phyloP scores from a whole-genome alignment of 2,888 invertebrate species.

The Tuta absoluta region DNA sequence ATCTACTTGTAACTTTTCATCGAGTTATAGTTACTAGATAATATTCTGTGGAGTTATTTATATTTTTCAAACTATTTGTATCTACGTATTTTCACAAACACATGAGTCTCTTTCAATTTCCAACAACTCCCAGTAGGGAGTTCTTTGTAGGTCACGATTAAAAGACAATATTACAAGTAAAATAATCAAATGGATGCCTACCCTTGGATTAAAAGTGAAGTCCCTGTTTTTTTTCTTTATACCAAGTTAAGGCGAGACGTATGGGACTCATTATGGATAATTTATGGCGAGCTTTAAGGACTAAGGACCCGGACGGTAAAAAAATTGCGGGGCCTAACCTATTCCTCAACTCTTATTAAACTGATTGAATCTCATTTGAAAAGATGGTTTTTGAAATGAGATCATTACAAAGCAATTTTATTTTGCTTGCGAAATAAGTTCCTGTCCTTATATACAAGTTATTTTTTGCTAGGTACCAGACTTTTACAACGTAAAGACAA shows the following conservation, averaged over 20 bases:
- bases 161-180: background rate
- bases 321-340: background rate
- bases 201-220: background rate
- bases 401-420: background rate
- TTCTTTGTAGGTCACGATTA: too few relatives aligned
- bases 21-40: too few relatives aligned
- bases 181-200: background rate
- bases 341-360: constrained; percentile 6
- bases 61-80: too few relatives aligned
- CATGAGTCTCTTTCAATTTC: too few relatives aligned
- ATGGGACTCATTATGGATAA: constrained; percentile 42
- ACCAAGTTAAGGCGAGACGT: constrained; percentile 42
- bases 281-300: constrained; percentile 35
- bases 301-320: constrained; percentile 26
- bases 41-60: too few relatives aligned
- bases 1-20: too few relatives aligned
- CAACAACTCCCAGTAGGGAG: too few relatives aligned
- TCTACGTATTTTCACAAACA: too few relatives aligned
- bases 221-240: constrained; percentile 36
- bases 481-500: too few relatives aligned
- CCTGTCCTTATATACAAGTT: too few relatives aligned
- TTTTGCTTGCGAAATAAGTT: constrained; percentile 2
- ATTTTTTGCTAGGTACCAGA: too few relatives aligned
- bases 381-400: background rate
- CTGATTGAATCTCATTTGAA: constrained; percentile 15